A percentile compares a stretch with the other conserved stretches of the same genome.
Conservation (phyloP, 2,797 vertebrate genomes). For the Paramormyrops hopkinsi region DNA sequence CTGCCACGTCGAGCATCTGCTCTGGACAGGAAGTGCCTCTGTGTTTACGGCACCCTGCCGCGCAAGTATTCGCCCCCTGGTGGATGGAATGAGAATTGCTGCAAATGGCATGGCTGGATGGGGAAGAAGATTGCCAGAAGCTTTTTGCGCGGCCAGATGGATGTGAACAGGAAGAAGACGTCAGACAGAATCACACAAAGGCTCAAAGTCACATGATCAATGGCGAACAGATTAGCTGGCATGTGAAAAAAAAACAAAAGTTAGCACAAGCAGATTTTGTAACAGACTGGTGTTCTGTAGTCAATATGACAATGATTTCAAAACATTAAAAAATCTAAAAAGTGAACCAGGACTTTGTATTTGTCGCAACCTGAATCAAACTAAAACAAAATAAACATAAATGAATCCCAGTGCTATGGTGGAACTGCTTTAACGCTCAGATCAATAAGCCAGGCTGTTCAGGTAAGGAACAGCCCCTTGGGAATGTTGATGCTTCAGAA, state of each 20-base stretch:
- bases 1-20: constrained; percentile 7
- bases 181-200: background rate
- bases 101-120: background rate
- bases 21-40: background rate
- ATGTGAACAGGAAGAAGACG: background rate
- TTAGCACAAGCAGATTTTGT: background rate
- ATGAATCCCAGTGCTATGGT: background rate
- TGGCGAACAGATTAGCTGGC: background rate
- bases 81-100: background rate
- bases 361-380: background rate
- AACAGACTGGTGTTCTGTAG: background rate
- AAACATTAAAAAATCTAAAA: background rate
- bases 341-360: background rate
- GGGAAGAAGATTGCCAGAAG: background rate
- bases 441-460: constrained; percentile 16
- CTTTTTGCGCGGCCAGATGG: background rate
- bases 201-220: background rate
- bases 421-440: background rate
- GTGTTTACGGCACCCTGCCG: background rate
- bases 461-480: background rate
- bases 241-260: background rate
- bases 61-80: background rate
- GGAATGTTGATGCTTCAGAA: background rate
- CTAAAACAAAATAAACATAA: background rate
- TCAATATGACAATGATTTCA: background rate